phyloP scores from a whole-genome alignment of 2,888 invertebrate species.

The Apotomis capreana region DNA sequence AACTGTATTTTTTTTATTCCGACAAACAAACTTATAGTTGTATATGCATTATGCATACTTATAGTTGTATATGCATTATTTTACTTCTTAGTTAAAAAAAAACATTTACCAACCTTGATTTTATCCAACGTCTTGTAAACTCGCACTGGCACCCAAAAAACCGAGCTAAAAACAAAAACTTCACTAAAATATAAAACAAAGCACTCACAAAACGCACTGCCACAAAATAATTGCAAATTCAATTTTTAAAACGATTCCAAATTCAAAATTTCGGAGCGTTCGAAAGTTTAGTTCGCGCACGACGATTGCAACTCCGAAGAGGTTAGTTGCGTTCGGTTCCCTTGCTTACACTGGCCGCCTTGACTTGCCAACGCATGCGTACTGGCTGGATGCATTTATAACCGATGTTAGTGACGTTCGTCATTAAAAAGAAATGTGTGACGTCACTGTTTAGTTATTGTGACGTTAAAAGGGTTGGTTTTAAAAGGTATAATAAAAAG shows the following conservation, averaged over 20 bases:
- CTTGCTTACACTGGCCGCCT: slow-evolving; percentile 33
- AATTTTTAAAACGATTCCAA: slow-evolving; percentile 12
- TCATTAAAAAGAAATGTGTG: slow-evolving; percentile 31
- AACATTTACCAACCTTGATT: slow-evolving; percentile 8
- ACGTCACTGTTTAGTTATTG: slow-evolving; percentile 3
- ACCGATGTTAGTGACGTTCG: slow-evolving; percentile 19
- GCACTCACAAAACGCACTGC: slow-evolving; percentile 23
- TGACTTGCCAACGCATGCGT: slow-evolving; percentile 34
- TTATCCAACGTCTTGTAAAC: background rate
- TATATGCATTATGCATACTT: no score
- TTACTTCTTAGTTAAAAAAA: background rate
- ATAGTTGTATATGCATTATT: no score
- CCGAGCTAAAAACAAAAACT: slow-evolving; percentile 16
- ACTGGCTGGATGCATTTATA: slow-evolving; percentile 39
- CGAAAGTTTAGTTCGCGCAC: slow-evolving; percentile 35
- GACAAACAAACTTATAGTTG: no score
- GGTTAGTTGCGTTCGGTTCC: slow-evolving; percentile 24
- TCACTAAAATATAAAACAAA: slow-evolving; percentile 20
- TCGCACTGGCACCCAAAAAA: slow-evolving; percentile 6
- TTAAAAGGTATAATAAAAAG: background rate
- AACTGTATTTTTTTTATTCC: no score
- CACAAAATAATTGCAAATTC: slow-evolving; percentile 22
- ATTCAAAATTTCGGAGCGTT: slow-evolving; percentile 12
- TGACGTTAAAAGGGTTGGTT: slow-evolving; percentile 10
- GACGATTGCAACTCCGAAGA: background rate